These are phyloP conservation scores for Hirundichthys speculiger DNA, from an alignment of 2,113 vertebrate genomes.

Conservation along the genomic window DNA sequence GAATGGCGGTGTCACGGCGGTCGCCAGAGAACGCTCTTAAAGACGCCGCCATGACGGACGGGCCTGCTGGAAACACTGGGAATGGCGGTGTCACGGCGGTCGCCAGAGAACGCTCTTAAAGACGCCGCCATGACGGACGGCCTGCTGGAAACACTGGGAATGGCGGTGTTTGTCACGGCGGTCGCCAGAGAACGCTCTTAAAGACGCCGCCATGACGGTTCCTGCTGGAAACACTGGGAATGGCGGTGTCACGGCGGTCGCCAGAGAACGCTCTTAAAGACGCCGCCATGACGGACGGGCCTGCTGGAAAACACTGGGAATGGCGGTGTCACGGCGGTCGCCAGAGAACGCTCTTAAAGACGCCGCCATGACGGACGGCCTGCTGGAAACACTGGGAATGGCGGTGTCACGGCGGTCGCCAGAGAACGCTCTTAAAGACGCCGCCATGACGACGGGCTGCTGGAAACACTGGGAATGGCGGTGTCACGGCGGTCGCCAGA, in stretches of 20 bases:
- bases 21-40: constrained; percentile 91
- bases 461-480: too few species aligned
- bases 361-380: constrained; percentile 83
- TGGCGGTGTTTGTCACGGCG: constrained; percentile 87
- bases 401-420: constrained; percentile 87
- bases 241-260: constrained; percentile 87
- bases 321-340: constrained; percentile 87
- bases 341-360: constrained; percentile 92
- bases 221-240: constrained; percentile 95
- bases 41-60: constrained; percentile 87
- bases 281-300: constrained; percentile 83
- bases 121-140: constrained; percentile 86
- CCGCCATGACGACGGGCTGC: constrained; percentile 82
- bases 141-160: constrained; percentile 78
- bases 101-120: constrained; percentile 91
- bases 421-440: constrained; percentile 92
- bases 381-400: constrained; percentile 91
- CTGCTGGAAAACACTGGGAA: constrained; percentile 91
- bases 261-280: constrained; percentile 92
- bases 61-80: constrained; percentile 86
- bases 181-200: constrained; percentile 90
- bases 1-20: constrained; percentile 89
- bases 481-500: too few species aligned
- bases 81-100: constrained; percentile 89
- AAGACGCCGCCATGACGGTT: constrained; percentile 88